A percentile compares a stretch with the other conserved stretches of the same genome.
Conservation (phyloP, 2,113 vertebrate genomes). For the Apodemus speciosus region DNA sequence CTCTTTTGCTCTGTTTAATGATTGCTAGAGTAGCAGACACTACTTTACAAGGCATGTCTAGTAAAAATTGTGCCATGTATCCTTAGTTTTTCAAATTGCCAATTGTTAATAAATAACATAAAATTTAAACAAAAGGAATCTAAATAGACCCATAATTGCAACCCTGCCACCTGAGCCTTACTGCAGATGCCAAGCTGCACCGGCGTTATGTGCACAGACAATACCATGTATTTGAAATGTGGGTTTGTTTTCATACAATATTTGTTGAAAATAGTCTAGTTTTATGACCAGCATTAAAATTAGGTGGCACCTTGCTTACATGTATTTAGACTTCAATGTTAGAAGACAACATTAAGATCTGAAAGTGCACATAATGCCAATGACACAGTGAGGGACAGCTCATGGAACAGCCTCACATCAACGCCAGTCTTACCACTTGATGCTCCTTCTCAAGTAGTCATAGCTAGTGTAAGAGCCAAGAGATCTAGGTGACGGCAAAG, state of each 20-base stretch:
- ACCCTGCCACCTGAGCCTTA: constrained; percentile 82
- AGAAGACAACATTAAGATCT: constrained; percentile 12
- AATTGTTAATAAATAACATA: constrained; percentile 30
- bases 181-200: constrained; percentile 81
- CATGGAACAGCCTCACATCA: constrained; percentile 83
- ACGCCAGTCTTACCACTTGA: constrained; percentile 88
- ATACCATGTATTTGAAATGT: neutral
- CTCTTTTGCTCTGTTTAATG: neutral
- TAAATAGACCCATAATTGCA: constrained; percentile 79
- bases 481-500: constrained; percentile 89
- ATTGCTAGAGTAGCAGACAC: neutral
- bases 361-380: constrained; percentile 86
- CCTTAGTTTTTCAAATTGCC: constrained; percentile 13
- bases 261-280: neutral
- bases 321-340: neutral
- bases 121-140: constrained; percentile 40
- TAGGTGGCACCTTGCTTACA: neutral
- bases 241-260: neutral
- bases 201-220: constrained; percentile 84
- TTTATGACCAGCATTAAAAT: neutral
- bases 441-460: constrained; percentile 89
- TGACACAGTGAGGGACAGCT: constrained; percentile 81
- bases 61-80: neutral
- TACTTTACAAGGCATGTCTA: neutral
- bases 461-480: constrained; percentile 89